Conservation (phyloP, 2,797 vertebrate genomes). For the Muscicapa striata region DNA sequence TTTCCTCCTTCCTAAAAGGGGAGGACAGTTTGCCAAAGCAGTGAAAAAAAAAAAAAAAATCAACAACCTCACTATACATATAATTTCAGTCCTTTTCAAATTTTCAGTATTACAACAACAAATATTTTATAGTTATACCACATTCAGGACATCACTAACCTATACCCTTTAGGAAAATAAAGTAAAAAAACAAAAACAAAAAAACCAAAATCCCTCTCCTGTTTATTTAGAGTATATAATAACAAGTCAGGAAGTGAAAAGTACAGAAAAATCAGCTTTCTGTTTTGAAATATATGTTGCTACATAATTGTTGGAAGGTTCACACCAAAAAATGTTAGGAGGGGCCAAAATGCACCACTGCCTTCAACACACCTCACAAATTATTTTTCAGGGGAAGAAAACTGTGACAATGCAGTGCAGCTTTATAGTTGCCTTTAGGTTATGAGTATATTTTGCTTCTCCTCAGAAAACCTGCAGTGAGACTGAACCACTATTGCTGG, state of each 20-base stretch:
- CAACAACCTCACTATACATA: accelerated
- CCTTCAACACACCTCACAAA: not conserved
- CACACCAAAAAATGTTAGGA: not conserved
- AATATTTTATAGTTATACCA: not conserved
- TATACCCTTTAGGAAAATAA: not conserved
- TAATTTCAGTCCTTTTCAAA: not conserved
- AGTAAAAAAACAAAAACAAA: not conserved
- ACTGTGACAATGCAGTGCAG: not conserved
- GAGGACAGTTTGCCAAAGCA: not conserved
- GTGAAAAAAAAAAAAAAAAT: not conserved
- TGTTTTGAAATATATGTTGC: not conserved
- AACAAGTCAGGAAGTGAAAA: not conserved
- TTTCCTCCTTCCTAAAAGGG: not conserved
- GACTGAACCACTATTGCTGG: not conserved
- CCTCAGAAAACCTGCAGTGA: not conserved
- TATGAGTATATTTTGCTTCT: not conserved
- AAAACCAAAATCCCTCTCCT: not conserved
- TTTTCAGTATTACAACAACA: not conserved
- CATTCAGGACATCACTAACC: not conserved
- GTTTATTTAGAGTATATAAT: too few species aligned
- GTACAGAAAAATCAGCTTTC: not conserved
- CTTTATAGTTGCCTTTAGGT: not conserved
- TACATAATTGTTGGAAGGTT: not conserved
- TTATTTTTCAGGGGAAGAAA: not conserved
- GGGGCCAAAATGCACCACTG: not conserved